Percentiles rank a stretch among this genome's conserved stretches.
Evolutionary conservation across 2,888 invertebrate species (phyloP).

Genomic region (Lepidocyrtoides sp.): DNA sequence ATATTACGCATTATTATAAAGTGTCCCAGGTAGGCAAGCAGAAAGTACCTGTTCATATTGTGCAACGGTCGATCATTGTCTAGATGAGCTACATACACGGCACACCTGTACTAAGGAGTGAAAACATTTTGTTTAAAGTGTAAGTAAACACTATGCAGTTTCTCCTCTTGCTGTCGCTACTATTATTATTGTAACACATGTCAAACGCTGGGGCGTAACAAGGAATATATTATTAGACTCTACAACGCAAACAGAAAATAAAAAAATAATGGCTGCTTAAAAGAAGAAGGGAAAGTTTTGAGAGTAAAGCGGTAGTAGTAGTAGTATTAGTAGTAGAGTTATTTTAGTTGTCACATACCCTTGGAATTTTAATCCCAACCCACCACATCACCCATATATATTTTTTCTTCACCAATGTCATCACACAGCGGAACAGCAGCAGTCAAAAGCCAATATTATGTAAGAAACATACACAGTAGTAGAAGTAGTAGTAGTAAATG

Average conservation of each 20-base stretch:
- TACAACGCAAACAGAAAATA: not conserved
- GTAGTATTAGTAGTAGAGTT: constrained; percentile 21
- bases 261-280: not conserved
- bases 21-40: no score
- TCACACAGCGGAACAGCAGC: constrained; percentile 36
- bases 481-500: constrained; percentile 17
- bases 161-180: not conserved
- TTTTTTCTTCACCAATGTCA: constrained; percentile 57
- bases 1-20: no score
- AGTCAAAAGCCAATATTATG: constrained; percentile 68
- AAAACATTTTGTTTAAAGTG: not conserved
- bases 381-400: constrained; percentile 58
- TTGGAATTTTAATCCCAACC: constrained; percentile 60
- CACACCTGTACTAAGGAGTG: not conserved
- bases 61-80: constrained; percentile 29
- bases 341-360: constrained; percentile 75
- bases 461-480: constrained; percentile 45
- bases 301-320: not conserved
- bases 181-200: constrained; percentile 23
- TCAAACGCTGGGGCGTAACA: constrained; percentile 72
- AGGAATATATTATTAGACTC: constrained; percentile 14
- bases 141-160: not conserved
- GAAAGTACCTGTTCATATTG: no score
- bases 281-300: not conserved
- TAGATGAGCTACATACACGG: not conserved